Base-by-base conservation (phyloP, 1,140 invertebrate species). In the Trichonephila clavipes region DNA sequence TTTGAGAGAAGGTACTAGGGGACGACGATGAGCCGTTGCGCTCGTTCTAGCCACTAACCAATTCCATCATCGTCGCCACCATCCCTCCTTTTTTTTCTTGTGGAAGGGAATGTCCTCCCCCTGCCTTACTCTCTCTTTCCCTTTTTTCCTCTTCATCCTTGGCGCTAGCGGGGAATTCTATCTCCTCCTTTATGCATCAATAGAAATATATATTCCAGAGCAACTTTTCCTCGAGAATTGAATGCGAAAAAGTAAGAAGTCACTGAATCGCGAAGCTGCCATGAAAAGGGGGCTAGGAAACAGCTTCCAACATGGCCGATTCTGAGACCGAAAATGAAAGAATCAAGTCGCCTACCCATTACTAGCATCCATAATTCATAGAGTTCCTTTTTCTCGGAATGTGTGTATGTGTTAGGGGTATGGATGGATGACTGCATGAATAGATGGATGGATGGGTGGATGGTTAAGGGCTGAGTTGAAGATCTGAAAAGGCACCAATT, bases 201-300 rank as follows among this genome's bases (percentile, higher is more conserved):
- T 88, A 88, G 92, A 88, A 82, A 88, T 93, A 93, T 93, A 93
- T 93, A 92, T 93, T 88, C 92, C 85, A 59, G 69, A 72, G 92
- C 92, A 93, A 93, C 92, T 93, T 92, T 90, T 92, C 91, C 64
- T 82, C 92, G 85, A 69, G 72, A 93, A 88, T 93, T 88, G 92
- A 93, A 93, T 88, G 92, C 85, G 92, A 93, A 93, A 82, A 88
- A 93, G 86, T 88, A 93, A 93, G 86, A 93, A 93, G 92, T 93
- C 92, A 88, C 51, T 93, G 86, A 93, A 88, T 93, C 92, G 92
- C 81, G 91, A 92, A 92, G 91, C 83, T 92, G 91, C 90, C 81
- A 92, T 92, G 90, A 92, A 92, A 91, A 89, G 85, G 88, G 90
- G 77, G 81, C 90, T 92, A 90, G 90, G 90, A 92, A 92, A 92